Conservation (phyloP, 1,140 invertebrate species). For the Caenorhabditis brenneri region DNA sequence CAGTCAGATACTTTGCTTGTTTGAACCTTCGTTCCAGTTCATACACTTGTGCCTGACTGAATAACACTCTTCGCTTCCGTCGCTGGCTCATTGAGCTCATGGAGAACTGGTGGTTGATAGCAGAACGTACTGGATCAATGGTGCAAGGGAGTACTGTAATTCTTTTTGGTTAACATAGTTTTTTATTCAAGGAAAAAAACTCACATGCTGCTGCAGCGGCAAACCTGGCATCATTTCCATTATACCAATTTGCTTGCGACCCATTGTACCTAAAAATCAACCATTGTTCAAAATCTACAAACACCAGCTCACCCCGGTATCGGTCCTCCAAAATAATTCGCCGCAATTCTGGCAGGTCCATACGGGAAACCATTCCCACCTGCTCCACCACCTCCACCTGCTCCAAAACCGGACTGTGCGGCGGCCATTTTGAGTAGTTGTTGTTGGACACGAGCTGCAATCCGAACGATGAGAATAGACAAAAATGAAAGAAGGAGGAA, state of each 20-base stretch:
- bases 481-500: neutral
- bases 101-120: constrained; percentile 42
- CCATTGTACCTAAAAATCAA: neutral
- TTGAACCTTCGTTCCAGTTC: constrained; percentile 91
- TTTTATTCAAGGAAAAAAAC: neutral
- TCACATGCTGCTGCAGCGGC: constrained; percentile 46
- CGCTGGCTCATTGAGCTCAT: constrained; percentile 50
- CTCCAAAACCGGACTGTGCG: constrained; percentile 16
- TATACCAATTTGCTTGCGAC: constrained; percentile 38
- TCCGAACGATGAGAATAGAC: neutral
- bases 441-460: constrained; percentile 45
- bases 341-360: neutral
- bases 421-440: constrained; percentile 46
- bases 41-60: constrained; percentile 90
- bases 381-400: neutral
- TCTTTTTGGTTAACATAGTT: too few relatives aligned
- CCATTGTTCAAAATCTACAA: neutral
- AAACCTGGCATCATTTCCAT: constrained; percentile 33
- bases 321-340: neutral
- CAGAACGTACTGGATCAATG: constrained; percentile 47
- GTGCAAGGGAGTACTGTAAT: constrained; percentile 47
- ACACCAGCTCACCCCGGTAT: neutral
- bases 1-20: constrained; percentile 86
- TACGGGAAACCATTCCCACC: neutral
- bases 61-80: constrained; percentile 90